Evolutionary conservation across 1,140 invertebrate species (phyloP).

Genomic region (Neoseiulus cucumeris): DNA sequence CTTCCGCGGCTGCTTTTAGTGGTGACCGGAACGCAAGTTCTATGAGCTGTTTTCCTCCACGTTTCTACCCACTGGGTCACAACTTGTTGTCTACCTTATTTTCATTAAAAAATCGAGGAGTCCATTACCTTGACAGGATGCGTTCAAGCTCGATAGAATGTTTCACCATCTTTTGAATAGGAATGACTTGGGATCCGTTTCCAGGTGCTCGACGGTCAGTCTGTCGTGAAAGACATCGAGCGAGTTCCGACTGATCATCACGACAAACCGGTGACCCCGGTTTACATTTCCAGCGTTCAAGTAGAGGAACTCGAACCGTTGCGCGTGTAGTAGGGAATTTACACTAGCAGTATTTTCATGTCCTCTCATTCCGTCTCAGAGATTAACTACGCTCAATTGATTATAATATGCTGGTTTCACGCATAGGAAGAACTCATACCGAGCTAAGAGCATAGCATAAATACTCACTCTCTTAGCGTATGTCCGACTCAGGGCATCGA

Average conservation of each 20-base stretch:
- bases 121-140: background rate
- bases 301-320: background rate
- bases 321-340: background rate
- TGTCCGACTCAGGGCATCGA: no score
- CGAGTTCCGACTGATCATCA: background rate
- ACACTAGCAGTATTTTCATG: no score
- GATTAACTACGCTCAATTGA: no score
- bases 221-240: background rate
- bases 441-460: no score
- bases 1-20: conserved; percentile 44
- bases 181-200: no score
- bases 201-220: background rate
- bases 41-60: background rate
- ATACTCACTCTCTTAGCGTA: no score
- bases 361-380: no score
- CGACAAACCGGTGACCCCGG: background rate
- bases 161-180: no score
- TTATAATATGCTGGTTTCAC: no score
- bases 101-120: background rate
- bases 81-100: background rate
- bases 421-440: no score
- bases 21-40: conserved; percentile 50
- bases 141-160: background rate
- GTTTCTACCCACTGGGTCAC: background rate
- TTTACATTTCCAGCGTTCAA: background rate